These are phyloP conservation scores for Drosophila phalerata DNA, from an alignment of 2,888 invertebrate species.

Conservation along the genomic window DNA sequence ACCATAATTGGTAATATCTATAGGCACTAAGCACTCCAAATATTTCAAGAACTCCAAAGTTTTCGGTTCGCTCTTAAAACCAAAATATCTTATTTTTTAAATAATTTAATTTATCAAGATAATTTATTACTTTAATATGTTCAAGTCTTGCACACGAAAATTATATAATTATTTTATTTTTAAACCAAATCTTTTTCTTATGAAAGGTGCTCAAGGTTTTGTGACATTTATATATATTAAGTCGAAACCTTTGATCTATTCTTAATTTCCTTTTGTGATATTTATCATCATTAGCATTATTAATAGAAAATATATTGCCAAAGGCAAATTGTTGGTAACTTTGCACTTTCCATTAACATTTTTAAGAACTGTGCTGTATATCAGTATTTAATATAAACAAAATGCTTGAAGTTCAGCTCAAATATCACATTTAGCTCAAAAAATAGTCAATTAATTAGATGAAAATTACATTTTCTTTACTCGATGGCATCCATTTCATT, in stretches of 20 bases:
- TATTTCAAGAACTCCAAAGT: too few relatives aligned
- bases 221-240: neutral
- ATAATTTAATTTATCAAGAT: too few relatives aligned
- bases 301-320: neutral
- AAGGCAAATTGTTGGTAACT: neutral
- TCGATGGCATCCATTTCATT: constrained; percentile 10
- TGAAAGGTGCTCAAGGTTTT: neutral
- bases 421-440: neutral
- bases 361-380: neutral
- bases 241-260: neutral
- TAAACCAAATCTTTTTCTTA: too few relatives aligned
- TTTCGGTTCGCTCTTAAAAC: too few relatives aligned
- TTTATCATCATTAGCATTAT: constrained; percentile 14
- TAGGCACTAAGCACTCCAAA: too few relatives aligned
- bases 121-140: too few relatives aligned
- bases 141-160: too few relatives aligned
- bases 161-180: too few relatives aligned
- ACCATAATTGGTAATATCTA: neutral
- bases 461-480: constrained; percentile 1
- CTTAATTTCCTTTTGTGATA: neutral
- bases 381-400: neutral
- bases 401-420: neutral
- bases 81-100: too few relatives aligned
- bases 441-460: neutral
- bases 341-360: neutral